Base-by-base conservation (phyloP, 2,797 vertebrate genomes). In the Podargus strigoides region DNA sequence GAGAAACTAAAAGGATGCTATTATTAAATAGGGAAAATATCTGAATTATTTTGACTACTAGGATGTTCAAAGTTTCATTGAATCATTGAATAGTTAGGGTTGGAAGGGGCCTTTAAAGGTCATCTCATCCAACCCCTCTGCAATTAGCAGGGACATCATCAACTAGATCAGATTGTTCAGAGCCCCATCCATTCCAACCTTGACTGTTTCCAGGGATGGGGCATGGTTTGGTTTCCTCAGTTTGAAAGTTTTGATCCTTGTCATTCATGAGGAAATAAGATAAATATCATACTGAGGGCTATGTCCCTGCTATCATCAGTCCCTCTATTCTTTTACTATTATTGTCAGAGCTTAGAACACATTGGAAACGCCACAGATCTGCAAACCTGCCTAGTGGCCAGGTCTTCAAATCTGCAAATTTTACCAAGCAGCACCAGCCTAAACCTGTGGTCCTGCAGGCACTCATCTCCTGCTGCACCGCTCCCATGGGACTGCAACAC, bases 401-500 rank as follows among this genome's bases (percentile, higher is more conserved):
- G 26, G 23, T 75, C 46, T 84, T 62, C 42, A 78, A 42, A 46
- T 46, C 14, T 72, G 36, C 37, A 64, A 34, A 55, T 50, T 32
- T 76, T 60, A 47, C 18, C 36, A 27, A 36, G 27, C 4, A 13
- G 10, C 49, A 44, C 13, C 42, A 46, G 44, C 32, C 41, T 87
- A 42, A 74, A 16, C 11, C 19, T 24, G 0, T 18, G 27, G 36
- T 78, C 17, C 10, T 42, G 18, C 24, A 75, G 42, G 47, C n/a
- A 12, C 3, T 6, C 0, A 0, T 32, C 20, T 78, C 18, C 64
- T 4, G 5, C n/a, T 39, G 56, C n/a, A 44, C 2, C 12, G 77
- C 49, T 87, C 46, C 53, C 46, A 7, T 0, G 1, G 70, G 81
- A 13, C 62, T 73, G 4, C 37, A 50, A 1, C 47, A 49, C 13